Evolutionary conservation across 2,888 invertebrate species (phyloP), one percentile per base, ranked within the genome.

Genomic region (Mimas tiliae): DNA sequence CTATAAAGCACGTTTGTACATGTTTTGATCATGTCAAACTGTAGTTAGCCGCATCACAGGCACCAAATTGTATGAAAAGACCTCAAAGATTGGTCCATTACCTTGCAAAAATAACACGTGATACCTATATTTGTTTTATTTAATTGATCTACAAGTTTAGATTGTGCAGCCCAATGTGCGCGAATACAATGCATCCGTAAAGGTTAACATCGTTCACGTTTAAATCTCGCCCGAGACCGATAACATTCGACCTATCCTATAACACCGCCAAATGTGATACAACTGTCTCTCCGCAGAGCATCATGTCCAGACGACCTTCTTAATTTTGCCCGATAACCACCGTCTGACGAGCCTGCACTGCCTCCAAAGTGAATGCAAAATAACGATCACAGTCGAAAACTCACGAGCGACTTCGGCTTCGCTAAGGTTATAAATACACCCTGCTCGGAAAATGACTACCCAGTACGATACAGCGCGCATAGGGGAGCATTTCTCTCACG

Each of bases 371-470:
- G 84, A 86, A 86, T 82, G 86, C 83, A 82, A 78, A 80, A 73
- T 86, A 84, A 86, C 87, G 87, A 87, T 85, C 80, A 79, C 74
- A 68, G 72, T 74, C 86, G 86, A 84, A 75, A 76, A 76, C 72
- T 64, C 70, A 73, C 87, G 87, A 85, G 72, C 69, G 48, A 52
- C 75, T 75, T 81, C 84, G 83, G 79, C 63, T 51, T 45, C 52
- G 16, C 76, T 69, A 72, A 87, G 77, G 75, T 86, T 84, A 87
- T 86, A 86, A 77, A 84, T 85, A 84, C 66, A 73, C 69, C 79
- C 73, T 71, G 69, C 72, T 76, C 81, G 82, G 79, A 78, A 81
- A 85, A 81, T 78, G 70, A 69, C 68, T 71, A 74, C 76, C 82
- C 82, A 90, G 90, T 90, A 77, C 67, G 70, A 74, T 79, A 80